Conservation (phyloP, 2,888 invertebrate genomes). For the Mechanitis messenoides region DNA sequence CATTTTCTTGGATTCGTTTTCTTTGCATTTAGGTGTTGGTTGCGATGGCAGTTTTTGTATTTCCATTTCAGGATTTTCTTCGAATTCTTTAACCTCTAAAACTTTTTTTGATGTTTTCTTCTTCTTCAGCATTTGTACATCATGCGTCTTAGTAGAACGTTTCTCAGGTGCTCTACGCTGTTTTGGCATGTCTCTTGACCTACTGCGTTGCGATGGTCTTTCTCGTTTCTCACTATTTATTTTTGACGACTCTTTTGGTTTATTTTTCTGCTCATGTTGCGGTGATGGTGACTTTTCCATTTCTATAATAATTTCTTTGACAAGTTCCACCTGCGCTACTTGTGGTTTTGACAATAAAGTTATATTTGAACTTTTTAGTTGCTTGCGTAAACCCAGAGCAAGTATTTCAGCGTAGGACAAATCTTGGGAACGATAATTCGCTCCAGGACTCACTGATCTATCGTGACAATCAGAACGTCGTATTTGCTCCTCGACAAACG, state of each 20-base stretch:
- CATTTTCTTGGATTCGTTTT: conserved; percentile 16
- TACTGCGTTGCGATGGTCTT: conserved; percentile 50
- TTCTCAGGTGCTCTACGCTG: conserved; percentile 62
- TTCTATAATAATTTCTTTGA: conserved; percentile 56
- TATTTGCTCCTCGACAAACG: conserved; percentile 29
- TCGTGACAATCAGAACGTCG: conserved; percentile 36
- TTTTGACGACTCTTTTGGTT: conserved; percentile 28
- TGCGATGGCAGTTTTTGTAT: conserved; percentile 16
- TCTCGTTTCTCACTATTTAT: conserved; percentile 35
- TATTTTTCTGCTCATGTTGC: conserved; percentile 40
- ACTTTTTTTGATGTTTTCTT: conserved; percentile 59
- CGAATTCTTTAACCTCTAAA: conserved; percentile 65
- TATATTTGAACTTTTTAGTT: conserved; percentile 44
- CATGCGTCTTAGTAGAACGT: conserved; percentile 55
- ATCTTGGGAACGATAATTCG: conserved; percentile 72
- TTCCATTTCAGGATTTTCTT: conserved; percentile 41
- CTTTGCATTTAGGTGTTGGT: conserved; percentile 5
- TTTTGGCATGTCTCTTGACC: conserved; percentile 60
- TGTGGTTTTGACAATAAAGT: conserved; percentile 57
- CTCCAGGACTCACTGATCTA: conserved; percentile 47
- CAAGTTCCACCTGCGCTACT: conserved; percentile 58
- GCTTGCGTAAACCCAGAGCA: conserved; percentile 78
- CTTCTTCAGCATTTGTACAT: conserved; percentile 53
- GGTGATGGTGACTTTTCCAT: conserved; percentile 43
- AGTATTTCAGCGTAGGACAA: conserved; percentile 84